Evolutionary conservation across 2,888 invertebrate species (phyloP), one percentile per base, ranked within the genome.

Genomic region (Megamerina dolium): DNA sequence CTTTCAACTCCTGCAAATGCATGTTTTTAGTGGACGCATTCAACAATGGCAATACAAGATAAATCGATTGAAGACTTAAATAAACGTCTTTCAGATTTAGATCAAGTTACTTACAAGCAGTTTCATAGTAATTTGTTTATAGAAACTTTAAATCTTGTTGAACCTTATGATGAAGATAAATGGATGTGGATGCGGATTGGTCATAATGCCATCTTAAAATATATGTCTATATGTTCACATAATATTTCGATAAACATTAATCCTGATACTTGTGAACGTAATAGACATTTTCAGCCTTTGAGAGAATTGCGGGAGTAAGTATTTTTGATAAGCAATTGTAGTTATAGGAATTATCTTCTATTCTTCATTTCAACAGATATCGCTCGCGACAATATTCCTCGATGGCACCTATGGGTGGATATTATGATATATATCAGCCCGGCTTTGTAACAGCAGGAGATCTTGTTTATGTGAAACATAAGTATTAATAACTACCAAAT

Each of bases 181-280:
- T 53, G 53, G 51, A 12, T 32, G 16, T 53, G 51, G 51, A 10
- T 51, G 16, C 42, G 39, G 27, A 45, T 53, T 19, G 50, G 53
- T 2, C 21, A 17, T 10, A 17, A 30, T 13, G 37, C 44, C 12
- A 41, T 53, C n/a, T 33, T 53, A 20, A 45, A 45, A 4, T 53
- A 45, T 35, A 34, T 41, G 16, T 42, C 43, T 3, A 46, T 47
- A 5, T 53, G 53, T 26, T 10, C 47, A 16, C 50, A 51, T 23
- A 50, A 50, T 17, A 51, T 50, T 26, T 20, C 50, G 18, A 31
- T 48, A 1, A 51, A 53, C 37, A 29, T 53, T 10, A 19, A 51
- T 33, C 37, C 50, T 20, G 13, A 34, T 3, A 47, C 46, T 4
- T 53, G 45, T n/a, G n/a, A 32, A 38, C 37, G 49, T 12, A 51